Evolutionary conservation across 2,797 vertebrate genomes (phyloP).

Genomic region (Sciurus vulgaris): DNA sequence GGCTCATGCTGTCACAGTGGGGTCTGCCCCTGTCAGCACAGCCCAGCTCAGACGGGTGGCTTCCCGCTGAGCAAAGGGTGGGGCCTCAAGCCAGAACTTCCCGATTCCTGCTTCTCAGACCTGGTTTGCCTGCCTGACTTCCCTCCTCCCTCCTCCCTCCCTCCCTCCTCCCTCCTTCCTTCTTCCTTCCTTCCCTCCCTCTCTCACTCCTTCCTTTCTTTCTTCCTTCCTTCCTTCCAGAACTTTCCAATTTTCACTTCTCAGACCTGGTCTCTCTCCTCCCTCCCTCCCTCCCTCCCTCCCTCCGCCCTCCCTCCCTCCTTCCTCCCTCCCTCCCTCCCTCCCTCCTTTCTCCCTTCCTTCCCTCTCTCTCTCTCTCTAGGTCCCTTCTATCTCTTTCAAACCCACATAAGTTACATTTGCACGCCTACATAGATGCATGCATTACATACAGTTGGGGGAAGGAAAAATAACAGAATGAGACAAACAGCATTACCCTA

Average conservation of each 20-base stretch:
- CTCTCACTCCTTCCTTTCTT: too few relatives aligned
- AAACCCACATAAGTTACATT: not conserved
- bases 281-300: not conserved
- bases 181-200: not conserved
- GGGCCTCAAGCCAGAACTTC: not conserved
- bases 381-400: not conserved
- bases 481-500: too few relatives aligned
- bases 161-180: too few relatives aligned
- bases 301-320: not conserved
- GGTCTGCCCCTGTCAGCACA: fast-evolving
- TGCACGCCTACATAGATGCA: not conserved
- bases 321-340: not conserved
- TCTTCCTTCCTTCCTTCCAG: too few relatives aligned
- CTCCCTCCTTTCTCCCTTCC: too few relatives aligned
- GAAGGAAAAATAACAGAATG: too few relatives aligned
- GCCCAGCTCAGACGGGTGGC: not conserved
- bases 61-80: not conserved
- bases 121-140: not conserved
- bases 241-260: not conserved
- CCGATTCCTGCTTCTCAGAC: not conserved
- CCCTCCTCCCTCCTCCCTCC: too few relatives aligned
- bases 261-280: not conserved
- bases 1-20: fast-evolving
- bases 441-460: not conserved
- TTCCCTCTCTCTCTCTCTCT: not conserved